Evolutionary conservation across 1,140 invertebrate species (phyloP).

Genomic region (Drosophila bifasciata): DNA sequence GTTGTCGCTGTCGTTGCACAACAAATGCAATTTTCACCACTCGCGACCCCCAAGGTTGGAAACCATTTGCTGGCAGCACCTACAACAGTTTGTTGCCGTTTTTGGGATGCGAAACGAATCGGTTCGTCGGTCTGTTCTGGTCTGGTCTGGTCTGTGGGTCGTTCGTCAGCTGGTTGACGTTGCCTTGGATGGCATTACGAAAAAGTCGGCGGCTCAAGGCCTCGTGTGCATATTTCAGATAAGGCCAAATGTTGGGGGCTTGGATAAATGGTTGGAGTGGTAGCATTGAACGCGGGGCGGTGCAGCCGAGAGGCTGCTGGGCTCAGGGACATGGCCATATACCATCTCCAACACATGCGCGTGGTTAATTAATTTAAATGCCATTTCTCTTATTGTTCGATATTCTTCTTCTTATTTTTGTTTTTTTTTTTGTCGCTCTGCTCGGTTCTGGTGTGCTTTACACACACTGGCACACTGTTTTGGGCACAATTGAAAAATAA

Average conservation of each 20-base stretch:
- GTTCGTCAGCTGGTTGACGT: conserved; percentile 55
- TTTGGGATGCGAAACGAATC: conserved; percentile 15
- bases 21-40: conserved; percentile 53
- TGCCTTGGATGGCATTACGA: conserved; percentile 67
- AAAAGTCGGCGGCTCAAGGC: conserved; percentile 67
- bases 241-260: conserved; percentile 74
- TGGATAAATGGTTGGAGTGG: conserved; percentile 48
- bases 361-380: conserved; percentile 77
- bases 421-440: too few relatives aligned
- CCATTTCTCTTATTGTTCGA: conserved; percentile 54
- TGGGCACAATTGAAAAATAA: conserved; percentile 41
- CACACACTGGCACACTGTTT: too few relatives aligned
- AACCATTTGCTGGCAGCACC: conserved; percentile 21
- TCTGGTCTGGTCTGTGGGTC: conserved; percentile 14
- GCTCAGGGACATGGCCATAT: conserved; percentile 72
- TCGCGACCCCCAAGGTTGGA: conserved; percentile 48
- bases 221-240: conserved; percentile 79
- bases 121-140: conserved; percentile 13
- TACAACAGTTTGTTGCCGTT: conserved; percentile 52
- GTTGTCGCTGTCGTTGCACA: conserved; percentile 47
- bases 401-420: background rate
- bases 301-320: conserved; percentile 27
- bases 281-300: conserved; percentile 28
- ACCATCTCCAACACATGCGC: conserved; percentile 53
- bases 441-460: too few relatives aligned